Conservation (phyloP, 2,113 vertebrate genomes). For the Myrmophylax atrothorax region DNA sequence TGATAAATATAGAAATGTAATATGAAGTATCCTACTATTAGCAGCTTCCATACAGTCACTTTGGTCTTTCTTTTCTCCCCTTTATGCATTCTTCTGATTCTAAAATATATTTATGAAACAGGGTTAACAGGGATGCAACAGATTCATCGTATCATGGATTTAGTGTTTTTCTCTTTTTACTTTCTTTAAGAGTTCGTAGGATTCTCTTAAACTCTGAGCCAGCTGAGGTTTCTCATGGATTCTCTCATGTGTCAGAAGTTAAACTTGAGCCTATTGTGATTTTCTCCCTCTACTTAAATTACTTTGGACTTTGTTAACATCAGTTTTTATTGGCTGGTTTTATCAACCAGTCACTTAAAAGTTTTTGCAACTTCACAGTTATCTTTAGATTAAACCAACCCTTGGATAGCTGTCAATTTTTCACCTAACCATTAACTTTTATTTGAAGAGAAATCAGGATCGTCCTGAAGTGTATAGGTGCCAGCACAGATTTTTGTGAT, state of each 20-base stretch:
- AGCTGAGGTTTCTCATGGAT: not conserved
- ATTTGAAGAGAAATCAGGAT: not conserved
- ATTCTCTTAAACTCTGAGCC: not conserved
- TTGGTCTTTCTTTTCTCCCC: not conserved
- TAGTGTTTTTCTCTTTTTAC: not conserved
- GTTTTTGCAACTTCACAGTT: not conserved
- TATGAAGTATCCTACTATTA: not conserved
- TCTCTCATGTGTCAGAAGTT: not conserved
- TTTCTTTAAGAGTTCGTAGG: not conserved
- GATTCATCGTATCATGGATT: not conserved
- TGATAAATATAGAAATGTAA: not conserved
- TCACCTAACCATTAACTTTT: slow-evolving; percentile 31
- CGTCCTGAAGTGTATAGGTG: not conserved
- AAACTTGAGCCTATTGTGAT: not conserved
- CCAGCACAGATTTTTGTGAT: not conserved
- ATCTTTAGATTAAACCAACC: not conserved
- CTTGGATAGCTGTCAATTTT: not conserved
- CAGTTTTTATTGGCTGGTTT: not conserved
- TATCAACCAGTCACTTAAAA: not conserved
- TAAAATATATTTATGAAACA: not conserved
- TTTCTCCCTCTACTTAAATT: not conserved
- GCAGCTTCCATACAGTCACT: not conserved
- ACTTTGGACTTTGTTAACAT: not conserved
- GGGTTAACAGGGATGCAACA: not conserved
- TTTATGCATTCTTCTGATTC: not conserved